phyloP scores from a whole-genome alignment of 2,888 invertebrate genomes.

The Cheilosia urbana region DNA sequence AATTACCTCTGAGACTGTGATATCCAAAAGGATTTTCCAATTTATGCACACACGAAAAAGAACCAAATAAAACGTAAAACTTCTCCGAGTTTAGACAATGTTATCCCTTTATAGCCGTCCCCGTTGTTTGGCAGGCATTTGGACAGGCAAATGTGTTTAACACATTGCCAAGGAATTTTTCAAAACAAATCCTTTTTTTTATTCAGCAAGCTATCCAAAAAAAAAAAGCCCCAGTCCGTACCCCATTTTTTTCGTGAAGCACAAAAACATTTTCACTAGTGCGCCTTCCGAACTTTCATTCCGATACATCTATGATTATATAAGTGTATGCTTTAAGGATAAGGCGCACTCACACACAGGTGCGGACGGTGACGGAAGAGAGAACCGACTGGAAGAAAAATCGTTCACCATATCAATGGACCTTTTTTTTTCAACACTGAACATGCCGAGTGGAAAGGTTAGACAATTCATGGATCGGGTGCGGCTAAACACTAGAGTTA shows the following conservation, averaged over 20 bases:
- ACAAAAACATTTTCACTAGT: conserved; percentile 45
- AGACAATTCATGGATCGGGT: conserved; percentile 44
- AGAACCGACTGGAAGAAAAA: conserved; percentile 5
- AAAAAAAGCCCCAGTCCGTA: conserved; percentile 15
- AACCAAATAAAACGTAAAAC: conserved; percentile 39
- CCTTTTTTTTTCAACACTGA: conserved; percentile 10
- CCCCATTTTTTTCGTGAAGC: conserved; percentile 33
- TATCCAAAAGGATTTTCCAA: conserved; percentile 67
- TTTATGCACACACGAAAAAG: conserved; percentile 39
- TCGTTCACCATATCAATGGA: conserved; percentile 29
- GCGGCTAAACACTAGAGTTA: conserved; percentile 16
- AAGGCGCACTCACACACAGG: conserved; percentile 50
- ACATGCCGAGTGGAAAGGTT: conserved; percentile 53
- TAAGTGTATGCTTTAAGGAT: conserved; percentile 30
- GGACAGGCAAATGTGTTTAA: conserved; percentile 73
- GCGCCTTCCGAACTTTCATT: conserved; percentile 19
- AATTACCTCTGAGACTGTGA: conserved; percentile 34
- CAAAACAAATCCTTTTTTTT: conserved; percentile 62
- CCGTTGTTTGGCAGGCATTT: conserved; percentile 67
- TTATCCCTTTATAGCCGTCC: conserved; percentile 61
- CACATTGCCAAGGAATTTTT: conserved; percentile 69
- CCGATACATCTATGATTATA: conserved; percentile 6
- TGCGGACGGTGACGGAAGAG: conserved; percentile 31
- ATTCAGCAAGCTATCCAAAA: background rate
- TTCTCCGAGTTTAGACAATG: conserved; percentile 61